Base-by-base conservation (phyloP, 2,113 vertebrate species). In the Alaudala cheleensis region DNA sequence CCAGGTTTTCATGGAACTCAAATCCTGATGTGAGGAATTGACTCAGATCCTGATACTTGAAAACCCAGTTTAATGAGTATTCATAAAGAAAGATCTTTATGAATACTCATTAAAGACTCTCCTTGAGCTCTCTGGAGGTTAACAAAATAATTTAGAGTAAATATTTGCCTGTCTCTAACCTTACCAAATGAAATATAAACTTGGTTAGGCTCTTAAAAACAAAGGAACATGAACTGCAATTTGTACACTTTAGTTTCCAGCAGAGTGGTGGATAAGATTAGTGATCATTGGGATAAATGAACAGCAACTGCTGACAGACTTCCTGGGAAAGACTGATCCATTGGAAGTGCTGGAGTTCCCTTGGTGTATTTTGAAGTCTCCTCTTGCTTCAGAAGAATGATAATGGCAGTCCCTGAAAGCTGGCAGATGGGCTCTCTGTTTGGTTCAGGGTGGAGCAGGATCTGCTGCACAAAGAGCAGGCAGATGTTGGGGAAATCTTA, bases 1-100 rank as follows among this genome's bases (percentile, higher is more conserved):
- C 23, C 6, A 24, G 50, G 14, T 4, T 1, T 6, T 7, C 58
- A 5, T 47, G 70, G n/a, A 49, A 6, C 14, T 40, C 0, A 1
- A 8, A 42, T 25, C 20, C 81, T 74, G 29, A 2, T 5, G 5
- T 10, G 69, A 28, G 45, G 18, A 23, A 5, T 1, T 26, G 3
- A 6, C 29, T 56, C 50, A 49, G 15, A 51, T 44, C 72, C 45
- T 49, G 26, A 8, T 26, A 2, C 0, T 2, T 37, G 29, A 49
- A 84, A 81, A 66, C 31, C 12, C 26, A 39, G 6, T 16, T 33
- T 39, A 39, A 39, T 58, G 49, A 37, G 31, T 77, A 23, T 34
- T 82, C 20, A 1, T 25, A 56, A 40, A 33, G n/a, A 26, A 81
- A 47, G 51, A 11, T n/a, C n/a, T n/a, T n/a, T n/a, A n/a, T n/a